Conservation (phyloP, 2,113 vertebrate species). For the Myrmecobius fasciatus region DNA sequence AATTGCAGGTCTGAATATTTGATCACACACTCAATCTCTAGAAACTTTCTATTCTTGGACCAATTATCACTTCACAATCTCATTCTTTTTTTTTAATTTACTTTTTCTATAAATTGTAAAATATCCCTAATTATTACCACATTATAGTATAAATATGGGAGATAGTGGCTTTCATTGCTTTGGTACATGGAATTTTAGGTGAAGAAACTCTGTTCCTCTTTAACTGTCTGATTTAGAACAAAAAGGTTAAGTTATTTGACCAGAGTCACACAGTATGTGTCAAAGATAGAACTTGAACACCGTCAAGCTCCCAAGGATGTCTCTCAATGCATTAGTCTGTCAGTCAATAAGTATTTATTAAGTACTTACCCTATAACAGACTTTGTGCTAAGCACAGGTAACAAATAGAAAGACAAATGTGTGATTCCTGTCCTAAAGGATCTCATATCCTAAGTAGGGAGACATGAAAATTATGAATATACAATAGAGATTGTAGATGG, state of each 20-base stretch:
- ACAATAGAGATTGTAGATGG: not conserved
- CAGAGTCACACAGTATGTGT: not conserved
- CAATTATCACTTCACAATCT: not conserved
- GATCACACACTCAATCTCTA: not conserved
- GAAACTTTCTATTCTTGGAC: not conserved
- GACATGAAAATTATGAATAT: not conserved
- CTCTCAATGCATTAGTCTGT: not conserved
- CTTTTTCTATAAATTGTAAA: not conserved
- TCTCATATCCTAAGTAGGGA: not conserved
- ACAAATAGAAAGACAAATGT: no score
- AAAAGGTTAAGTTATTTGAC: not conserved
- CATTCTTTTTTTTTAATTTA: not conserved
- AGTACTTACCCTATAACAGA: not conserved
- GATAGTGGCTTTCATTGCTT: not conserved
- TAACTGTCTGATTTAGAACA: not conserved
- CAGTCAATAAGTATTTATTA: not conserved
- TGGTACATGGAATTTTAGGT: not conserved
- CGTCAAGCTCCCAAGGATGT: no score
- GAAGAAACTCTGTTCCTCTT: not conserved
- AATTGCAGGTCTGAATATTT: not conserved
- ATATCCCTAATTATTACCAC: not conserved
- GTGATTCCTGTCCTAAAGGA: not conserved
- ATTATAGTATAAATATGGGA: not conserved
- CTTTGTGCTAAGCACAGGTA: not conserved
- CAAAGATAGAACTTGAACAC: not conserved